These are phyloP conservation scores for Linnaemya tessellans DNA, from an alignment of 2,888 invertebrate species.

Conservation along the genomic window DNA sequence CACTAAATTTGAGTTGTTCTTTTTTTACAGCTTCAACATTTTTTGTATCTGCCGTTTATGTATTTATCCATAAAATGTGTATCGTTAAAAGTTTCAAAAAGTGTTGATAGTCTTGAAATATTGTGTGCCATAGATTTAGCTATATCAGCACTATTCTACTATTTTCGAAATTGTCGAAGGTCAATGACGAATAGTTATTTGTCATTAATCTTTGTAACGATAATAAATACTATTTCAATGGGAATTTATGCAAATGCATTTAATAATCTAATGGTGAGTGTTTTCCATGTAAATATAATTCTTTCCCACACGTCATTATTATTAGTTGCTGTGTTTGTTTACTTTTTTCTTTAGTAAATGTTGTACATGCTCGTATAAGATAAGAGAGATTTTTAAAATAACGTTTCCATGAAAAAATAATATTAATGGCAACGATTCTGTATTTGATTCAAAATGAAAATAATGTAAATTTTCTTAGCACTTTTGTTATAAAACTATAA, in stretches of 20 bases:
- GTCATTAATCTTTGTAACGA: constrained; percentile 31
- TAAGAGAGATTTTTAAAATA: too few relatives aligned
- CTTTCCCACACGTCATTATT: background rate
- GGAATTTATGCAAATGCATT: constrained; percentile 12
- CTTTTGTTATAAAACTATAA: too few relatives aligned
- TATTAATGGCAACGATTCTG: too few relatives aligned
- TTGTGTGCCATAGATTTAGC: constrained; percentile 2
- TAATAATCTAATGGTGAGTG: constrained; percentile 33
- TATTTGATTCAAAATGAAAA: too few relatives aligned
- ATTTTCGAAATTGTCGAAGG: constrained; percentile 27
- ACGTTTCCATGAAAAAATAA: too few relatives aligned
- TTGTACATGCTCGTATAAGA: too few relatives aligned
- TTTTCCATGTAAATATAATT: background rate
- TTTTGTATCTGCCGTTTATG: constrained; percentile 39
- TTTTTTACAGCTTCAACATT: constrained; percentile 56
- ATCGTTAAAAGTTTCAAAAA: background rate
- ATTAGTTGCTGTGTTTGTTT: background rate
- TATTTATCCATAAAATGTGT: constrained; percentile 24
- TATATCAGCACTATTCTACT: constrained; percentile 19
- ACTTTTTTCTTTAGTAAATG: too few relatives aligned
- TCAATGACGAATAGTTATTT: background rate
- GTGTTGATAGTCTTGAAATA: background rate
- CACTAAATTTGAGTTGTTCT: constrained; percentile 12
- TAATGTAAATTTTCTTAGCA: too few relatives aligned
- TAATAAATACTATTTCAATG: constrained; percentile 13